These are phyloP conservation scores for Babylonia areolata DNA, from an alignment of 1,140 invertebrate genomes.

Conservation along the genomic window DNA sequence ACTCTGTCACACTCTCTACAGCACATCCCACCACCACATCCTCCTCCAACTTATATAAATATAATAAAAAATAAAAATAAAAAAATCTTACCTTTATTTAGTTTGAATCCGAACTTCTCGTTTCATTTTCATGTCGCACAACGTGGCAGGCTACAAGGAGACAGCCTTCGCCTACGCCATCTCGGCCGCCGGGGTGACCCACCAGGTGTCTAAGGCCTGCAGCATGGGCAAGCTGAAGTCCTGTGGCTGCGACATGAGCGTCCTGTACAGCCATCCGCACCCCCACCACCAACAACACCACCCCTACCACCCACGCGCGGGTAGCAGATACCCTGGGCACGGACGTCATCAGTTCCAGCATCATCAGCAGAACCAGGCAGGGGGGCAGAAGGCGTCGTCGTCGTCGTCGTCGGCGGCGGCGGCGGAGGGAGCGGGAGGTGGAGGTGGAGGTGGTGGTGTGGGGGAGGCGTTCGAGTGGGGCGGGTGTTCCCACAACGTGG, in stretches of 20 bases:
- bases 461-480: slow-evolving; percentile 89
- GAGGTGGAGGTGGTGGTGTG: not conserved
- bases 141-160: slow-evolving; percentile 80
- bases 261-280: slow-evolving; percentile 60
- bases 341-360: not conserved
- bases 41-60: no score
- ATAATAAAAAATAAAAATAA: no score
- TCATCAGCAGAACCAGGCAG: slow-evolving; percentile 69
- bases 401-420: not conserved
- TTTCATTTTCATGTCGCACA: slow-evolving; percentile 59
- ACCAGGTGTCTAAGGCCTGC: slow-evolving; percentile 89
- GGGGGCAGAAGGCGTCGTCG: not conserved
- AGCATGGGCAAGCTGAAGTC: slow-evolving; percentile 89
- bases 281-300: not conserved
- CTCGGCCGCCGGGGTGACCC: slow-evolving; percentile 89
- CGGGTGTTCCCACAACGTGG: slow-evolving; percentile 96
- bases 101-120: no score
- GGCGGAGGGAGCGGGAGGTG: not conserved
- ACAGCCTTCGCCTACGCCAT: slow-evolving; percentile 79
- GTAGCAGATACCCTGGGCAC: not conserved
- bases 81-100: no score
- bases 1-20: not conserved
- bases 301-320: slow-evolving; percentile 73
- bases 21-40: no score
- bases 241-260: slow-evolving; percentile 85